phyloP scores from a whole-genome alignment of 1,140 invertebrate species.

The Drosophila varians region DNA sequence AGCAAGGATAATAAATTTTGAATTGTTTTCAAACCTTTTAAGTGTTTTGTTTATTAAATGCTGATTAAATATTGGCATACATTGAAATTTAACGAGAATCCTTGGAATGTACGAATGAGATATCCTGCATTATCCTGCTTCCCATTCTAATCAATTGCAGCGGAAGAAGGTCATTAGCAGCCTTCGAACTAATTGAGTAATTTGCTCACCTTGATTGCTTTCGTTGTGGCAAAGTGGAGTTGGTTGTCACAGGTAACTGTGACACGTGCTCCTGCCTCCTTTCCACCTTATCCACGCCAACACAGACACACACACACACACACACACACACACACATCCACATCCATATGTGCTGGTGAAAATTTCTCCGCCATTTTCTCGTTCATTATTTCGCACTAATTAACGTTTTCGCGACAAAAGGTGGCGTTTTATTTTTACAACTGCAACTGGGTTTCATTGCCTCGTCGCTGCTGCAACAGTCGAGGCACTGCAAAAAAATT shows the following conservation, averaged over 20 bases:
- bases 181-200: constrained; percentile 62
- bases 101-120: constrained; percentile 1
- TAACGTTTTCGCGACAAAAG: constrained; percentile 74
- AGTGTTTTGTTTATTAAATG: no score
- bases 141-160: constrained; percentile 23
- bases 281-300: background rate
- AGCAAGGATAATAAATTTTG: no score
- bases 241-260: constrained; percentile 10
- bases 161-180: constrained; percentile 20
- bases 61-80: no score
- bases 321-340: background rate
- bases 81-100: no score
- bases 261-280: constrained; percentile 3
- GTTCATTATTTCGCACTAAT: constrained; percentile 79
- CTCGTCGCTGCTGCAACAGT: constrained; percentile 11
- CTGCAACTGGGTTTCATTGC: constrained; percentile 18
- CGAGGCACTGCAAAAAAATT: background rate
- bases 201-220: constrained; percentile 52
- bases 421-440: constrained; percentile 50
- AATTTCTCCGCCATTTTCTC: constrained; percentile 17
- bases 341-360: background rate
- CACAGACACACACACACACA: background rate
- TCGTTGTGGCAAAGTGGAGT: constrained; percentile 19
- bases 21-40: no score
- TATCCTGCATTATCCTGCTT: background rate